phyloP scores from a whole-genome alignment of 2,797 vertebrate species.

The Taenioides sp. region DNA sequence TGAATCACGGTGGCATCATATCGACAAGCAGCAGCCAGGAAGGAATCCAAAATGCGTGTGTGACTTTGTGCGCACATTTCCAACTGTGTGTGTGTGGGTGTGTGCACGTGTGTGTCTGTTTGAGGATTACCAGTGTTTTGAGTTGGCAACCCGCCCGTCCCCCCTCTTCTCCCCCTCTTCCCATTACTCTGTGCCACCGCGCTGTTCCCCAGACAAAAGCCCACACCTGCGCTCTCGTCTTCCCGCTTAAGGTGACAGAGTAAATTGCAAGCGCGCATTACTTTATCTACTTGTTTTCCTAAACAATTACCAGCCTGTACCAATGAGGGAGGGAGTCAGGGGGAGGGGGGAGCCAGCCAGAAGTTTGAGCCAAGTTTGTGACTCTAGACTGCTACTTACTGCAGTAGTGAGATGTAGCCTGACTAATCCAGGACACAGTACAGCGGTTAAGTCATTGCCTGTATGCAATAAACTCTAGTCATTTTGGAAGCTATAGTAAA shows the following conservation, averaged over 20 bases:
- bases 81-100: background rate
- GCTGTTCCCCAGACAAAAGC: slow-evolving; percentile 43
- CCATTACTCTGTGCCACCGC: slow-evolving; percentile 58
- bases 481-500: background rate
- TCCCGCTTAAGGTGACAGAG: slow-evolving; percentile 27
- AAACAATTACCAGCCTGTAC: slow-evolving; percentile 22
- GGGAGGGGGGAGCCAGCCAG: background rate
- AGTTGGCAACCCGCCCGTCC: slow-evolving; percentile 65
- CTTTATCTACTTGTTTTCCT: slow-evolving; percentile 30
- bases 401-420: slow-evolving; percentile 8
- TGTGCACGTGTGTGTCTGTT: slow-evolving; percentile 5
- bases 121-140: slow-evolving; percentile 65
- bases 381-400: slow-evolving; percentile 9
- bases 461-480: background rate
- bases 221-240: slow-evolving; percentile 29
- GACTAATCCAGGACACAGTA: slow-evolving; percentile 10
- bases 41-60: slow-evolving; percentile 58
- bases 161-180: slow-evolving; percentile 27
- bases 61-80: slow-evolving; percentile 19
- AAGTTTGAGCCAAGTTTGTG: slow-evolving; percentile 22
- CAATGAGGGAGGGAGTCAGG: slow-evolving; percentile 10
- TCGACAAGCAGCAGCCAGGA: slow-evolving; percentile 73
- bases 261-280: slow-evolving; percentile 23
- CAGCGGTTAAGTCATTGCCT: background rate
- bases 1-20: slow-evolving; percentile 80